Percentiles rank a stretch among this genome's conserved stretches.
Conservation (phyloP, 2,113 vertebrate genomes). For the Trachemys scripta region DNA sequence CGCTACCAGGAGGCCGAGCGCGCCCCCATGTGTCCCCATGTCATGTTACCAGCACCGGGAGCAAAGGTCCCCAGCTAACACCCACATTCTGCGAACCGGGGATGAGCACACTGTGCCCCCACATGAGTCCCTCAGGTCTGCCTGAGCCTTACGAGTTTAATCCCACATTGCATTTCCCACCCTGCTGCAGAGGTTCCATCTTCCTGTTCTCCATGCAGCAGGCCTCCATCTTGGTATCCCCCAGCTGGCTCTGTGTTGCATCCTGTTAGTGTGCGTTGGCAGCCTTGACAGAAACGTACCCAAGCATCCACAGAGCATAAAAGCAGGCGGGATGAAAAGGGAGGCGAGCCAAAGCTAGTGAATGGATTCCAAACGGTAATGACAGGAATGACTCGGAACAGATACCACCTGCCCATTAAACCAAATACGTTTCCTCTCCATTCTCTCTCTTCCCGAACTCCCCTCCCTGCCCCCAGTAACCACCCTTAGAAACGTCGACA, state of each 20-base stretch:
- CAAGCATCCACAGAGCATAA: not conserved
- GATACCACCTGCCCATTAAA: not conserved
- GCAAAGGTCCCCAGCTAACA: not conserved
- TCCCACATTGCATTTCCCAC: not conserved
- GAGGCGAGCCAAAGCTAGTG: not conserved
- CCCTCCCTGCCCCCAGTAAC: not conserved
- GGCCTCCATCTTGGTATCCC: not conserved
- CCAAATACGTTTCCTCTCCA: accelerated
- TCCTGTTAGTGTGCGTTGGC: not conserved
- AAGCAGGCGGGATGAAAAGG: not conserved
- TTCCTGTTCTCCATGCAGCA: not conserved
- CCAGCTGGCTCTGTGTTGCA: not conserved
- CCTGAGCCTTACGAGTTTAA: not conserved
- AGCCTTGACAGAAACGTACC: not conserved
- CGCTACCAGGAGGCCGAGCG: not conserved
- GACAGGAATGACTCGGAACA: not conserved
- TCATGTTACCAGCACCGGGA: too few relatives aligned
- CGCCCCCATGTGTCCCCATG: not conserved
- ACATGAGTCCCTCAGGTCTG: not conserved
- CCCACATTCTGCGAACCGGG: not conserved
- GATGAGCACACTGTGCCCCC: not conserved
- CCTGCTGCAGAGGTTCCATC: not conserved
- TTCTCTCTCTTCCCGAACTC: not conserved
- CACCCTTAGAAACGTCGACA: not conserved
- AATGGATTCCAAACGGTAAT: not conserved